Percentiles rank a stretch among this genome's conserved stretches.
Conservation (phyloP, 2,888 invertebrate species). For the Callimorpha dominula region DNA sequence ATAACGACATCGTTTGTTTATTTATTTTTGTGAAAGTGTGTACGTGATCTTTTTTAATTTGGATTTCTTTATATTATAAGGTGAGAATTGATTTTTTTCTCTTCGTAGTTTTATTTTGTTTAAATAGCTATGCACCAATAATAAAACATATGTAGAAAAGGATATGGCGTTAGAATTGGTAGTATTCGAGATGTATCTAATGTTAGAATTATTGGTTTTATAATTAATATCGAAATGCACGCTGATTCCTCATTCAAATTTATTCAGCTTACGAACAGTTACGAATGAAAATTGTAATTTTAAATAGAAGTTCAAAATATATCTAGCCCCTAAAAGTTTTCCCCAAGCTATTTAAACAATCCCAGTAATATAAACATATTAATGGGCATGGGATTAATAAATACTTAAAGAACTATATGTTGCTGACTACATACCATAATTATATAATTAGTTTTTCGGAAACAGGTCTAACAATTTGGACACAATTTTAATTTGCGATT, state of each 20-base stretch:
- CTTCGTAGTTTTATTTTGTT: neutral
- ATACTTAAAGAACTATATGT: neutral
- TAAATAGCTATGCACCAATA: neutral
- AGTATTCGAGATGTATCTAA: neutral
- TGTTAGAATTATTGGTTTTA: neutral
- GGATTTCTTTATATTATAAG: constrained; percentile 36
- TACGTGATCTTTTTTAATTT: constrained; percentile 35
- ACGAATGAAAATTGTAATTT: no score
- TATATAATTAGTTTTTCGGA: no score
- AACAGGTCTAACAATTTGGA: neutral
- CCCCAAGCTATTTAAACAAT: neutral
- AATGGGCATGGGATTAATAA: neutral
- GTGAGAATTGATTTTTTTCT: constrained; percentile 30
- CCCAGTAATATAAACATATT: no score
- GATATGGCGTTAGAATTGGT: neutral
- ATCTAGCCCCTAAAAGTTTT: no score
- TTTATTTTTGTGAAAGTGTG: constrained; percentile 43
- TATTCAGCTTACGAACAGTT: no score
- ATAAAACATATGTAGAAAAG: neutral
- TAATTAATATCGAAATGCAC: no score
- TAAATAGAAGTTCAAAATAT: no score
- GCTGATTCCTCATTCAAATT: no score
- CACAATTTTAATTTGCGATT: neutral
- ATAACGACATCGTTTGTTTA: constrained; percentile 30
- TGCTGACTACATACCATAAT: neutral